Evolutionary conservation across 2,113 vertebrate species (phyloP).

Genomic region (Probosciger aterrimus): DNA sequence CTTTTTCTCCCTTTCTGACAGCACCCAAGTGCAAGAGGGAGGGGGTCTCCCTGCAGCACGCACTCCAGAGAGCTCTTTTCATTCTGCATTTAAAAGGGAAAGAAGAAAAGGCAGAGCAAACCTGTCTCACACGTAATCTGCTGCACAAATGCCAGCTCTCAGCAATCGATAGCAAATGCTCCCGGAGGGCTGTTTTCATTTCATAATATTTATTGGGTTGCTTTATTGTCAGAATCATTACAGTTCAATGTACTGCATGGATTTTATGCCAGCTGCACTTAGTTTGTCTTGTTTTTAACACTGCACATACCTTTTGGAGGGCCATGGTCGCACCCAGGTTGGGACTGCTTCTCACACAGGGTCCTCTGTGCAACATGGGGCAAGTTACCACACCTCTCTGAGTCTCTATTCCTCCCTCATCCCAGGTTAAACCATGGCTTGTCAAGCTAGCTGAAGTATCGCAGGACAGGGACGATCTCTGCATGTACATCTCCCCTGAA

Average conservation of each 20-base stretch:
- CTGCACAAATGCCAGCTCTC: conserved; percentile 56
- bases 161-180: conserved; percentile 57
- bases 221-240: conserved; percentile 76
- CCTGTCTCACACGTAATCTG: conserved; percentile 4
- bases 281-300: conserved; percentile 65
- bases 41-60: not conserved
- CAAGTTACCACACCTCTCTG: not conserved
- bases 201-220: conserved; percentile 74
- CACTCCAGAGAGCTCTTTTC: conserved; percentile 37
- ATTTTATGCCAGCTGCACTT: conserved; percentile 69
- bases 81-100: conserved; percentile 28
- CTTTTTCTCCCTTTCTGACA: not conserved
- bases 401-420: not conserved
- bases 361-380: not conserved
- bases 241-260: conserved; percentile 72
- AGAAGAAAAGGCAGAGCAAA: conserved; percentile 40
- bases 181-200: conserved; percentile 72
- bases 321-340: not conserved
- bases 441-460: not conserved
- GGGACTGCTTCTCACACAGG: not conserved
- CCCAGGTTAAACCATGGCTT: not conserved
- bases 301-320: not conserved
- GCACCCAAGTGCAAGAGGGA: not conserved
- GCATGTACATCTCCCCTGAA: not conserved
- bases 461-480: not conserved